Evolutionary conservation across 2,888 invertebrate genomes (phyloP), one percentile per base, ranked within the genome.

Genomic region (Agriopis aurantiaria): DNA sequence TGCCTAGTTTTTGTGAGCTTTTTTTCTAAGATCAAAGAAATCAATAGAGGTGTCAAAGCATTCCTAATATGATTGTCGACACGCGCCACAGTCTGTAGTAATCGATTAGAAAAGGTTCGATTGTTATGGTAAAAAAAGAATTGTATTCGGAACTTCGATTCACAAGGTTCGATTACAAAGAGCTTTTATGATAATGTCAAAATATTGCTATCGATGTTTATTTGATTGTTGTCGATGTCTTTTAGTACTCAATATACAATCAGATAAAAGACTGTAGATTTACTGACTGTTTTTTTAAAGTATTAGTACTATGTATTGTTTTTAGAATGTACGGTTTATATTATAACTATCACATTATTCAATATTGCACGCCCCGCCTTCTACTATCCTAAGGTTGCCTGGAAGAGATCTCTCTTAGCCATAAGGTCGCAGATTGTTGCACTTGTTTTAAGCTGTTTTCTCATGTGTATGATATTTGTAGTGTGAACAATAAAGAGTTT

Each of bases 21-120:
- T 77, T 76, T 77, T 75, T 66, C 68, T 57, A 51, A 51, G 66
- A 82, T 82, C 81, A 75, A 84, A 78, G 74, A 58, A 65, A 75
- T 82, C 80, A 82, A 84, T 81, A 65, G 79, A 79, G 70, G 83
- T 78, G 83, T 83, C 75, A 76, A 78, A 72, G 61, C 73, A 52
- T 75, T 75, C 63, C 60, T 69, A 73, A 78, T 69, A 69, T 49
- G 66, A 65, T 71, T 76, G 67, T 65, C 61, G 80, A 80, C 85
- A 85, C 85, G 85, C 73, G 85, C 68, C 75, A 40, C 65, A 62
- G 55, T 65, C 65, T 65, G 58, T 12, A 33, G 58, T 46, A 23
- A 67, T 69, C 69, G 69, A 69, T 73, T 69, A 52, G 17, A 46
- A 49, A 40, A 55, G 53, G 63, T 60, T 68, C 62, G 52, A 70